Evolutionary conservation across 2,888 invertebrate species (phyloP), one percentile per base, ranked within the genome.

Genomic region (Drosophila koepferae): DNA sequence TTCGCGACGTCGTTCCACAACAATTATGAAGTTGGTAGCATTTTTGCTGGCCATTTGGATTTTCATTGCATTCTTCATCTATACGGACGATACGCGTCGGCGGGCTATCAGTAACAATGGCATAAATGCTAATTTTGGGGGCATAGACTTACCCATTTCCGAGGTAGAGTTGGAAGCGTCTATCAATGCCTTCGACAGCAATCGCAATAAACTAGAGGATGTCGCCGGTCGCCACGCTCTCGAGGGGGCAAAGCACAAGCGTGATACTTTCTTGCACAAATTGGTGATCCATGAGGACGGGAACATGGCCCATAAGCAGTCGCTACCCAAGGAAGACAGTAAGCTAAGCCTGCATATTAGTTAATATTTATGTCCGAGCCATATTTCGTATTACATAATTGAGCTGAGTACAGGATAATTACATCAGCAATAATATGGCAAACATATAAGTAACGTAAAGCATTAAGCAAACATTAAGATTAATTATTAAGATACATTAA

Each of bases 31-130:
- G 94, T 95, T 97, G 83, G 95, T 97, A 72, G 95, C 97, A 62
- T 94, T 97, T 85, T 94, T 97, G 81, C 96, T 96, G 71, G 96
- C 97, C 55, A 95, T 97, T 75, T 98, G 98, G 98, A 96, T 98
- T 92, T 97, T 96, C 92, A 95, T 97, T 69, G 96, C 96, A 67
- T 95, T 97, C 88, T 94, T 97, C 75, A 94, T 97, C 56, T 97
- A 96, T 92, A 95, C 95, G 83, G 96, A 97, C 81, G 94, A 94
- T 69, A 93, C 93, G n/a, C 86, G 90, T 20, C 77, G 92, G 76
- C 90, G 67, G 63, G 72, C 77, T 6, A 63, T 28, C n/a, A 78
- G 72, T 20, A 62, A 36, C 36, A 43, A 16, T 16, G 74, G 36
- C 7, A 36, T n/a, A 1, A 64, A 78, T 53, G 80, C 71, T 16